These are phyloP conservation scores for Lymantria monacha DNA, from an alignment of 2,888 invertebrate species.

Conservation along the genomic window DNA sequence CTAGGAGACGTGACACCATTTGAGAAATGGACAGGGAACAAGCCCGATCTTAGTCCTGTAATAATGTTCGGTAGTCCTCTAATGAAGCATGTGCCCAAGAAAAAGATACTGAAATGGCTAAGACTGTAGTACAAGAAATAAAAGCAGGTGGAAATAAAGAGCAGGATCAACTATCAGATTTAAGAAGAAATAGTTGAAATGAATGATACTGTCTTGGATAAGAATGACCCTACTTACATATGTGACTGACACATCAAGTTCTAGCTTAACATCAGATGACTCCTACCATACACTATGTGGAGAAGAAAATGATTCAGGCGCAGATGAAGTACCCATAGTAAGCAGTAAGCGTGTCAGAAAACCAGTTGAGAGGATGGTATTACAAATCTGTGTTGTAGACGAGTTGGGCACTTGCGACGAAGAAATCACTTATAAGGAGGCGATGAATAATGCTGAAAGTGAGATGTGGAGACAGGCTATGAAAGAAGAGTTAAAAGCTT, in stretches of 20 bases:
- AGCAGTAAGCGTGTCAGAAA: background rate
- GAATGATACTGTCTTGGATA: no score
- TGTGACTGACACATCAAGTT: no score
- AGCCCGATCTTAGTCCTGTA: background rate
- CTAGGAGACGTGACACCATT: background rate
- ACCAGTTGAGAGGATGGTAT: constrained; percentile 2
- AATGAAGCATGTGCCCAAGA: constrained; percentile 6
- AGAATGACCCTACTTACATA: no score
- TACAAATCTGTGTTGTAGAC: background rate
- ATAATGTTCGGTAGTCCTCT: background rate
- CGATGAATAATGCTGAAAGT: constrained; percentile 3
- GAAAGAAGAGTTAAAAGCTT: constrained; percentile 19
- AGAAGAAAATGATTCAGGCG: no score
- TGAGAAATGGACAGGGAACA: constrained; percentile 1
- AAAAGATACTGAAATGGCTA: background rate
- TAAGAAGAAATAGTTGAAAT: background rate
- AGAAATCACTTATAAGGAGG: constrained; percentile 2
- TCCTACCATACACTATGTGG: no score
- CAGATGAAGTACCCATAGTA: background rate
- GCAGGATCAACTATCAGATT: no score
- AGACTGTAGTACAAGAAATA: background rate
- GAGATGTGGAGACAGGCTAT: constrained; percentile 21
- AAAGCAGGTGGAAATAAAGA: background rate
- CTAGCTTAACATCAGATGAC: no score
- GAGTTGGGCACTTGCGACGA: background rate